phyloP scores from a whole-genome alignment of 2,888 invertebrate genomes.

The Fragum whitleyi region DNA sequence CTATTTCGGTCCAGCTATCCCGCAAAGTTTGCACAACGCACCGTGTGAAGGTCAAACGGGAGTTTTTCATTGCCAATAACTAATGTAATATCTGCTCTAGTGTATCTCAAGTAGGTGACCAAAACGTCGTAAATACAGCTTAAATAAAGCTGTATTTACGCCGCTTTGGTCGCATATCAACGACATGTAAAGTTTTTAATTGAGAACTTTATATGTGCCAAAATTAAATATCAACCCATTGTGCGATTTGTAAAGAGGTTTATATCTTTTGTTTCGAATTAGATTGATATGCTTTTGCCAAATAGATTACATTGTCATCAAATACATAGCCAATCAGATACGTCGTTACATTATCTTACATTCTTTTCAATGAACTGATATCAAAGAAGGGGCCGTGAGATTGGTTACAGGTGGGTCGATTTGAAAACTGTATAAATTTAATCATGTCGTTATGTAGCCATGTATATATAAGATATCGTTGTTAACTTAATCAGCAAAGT shows the following conservation, averaged over 20 bases:
- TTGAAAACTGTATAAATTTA: background rate
- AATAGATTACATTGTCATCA: constrained; percentile 15
- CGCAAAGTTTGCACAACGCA: background rate
- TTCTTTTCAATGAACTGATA: background rate
- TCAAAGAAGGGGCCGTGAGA: background rate
- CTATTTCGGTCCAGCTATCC: background rate
- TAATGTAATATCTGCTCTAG: background rate
- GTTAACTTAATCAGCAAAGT: constrained; percentile 9
- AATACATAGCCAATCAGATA: constrained; percentile 22
- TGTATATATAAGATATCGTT: constrained; percentile 14
- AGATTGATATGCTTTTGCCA: constrained; percentile 6
- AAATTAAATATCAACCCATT: constrained; percentile 16
- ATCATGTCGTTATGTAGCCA: background rate
- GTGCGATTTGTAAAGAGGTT: constrained; percentile 17
- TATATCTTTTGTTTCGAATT: constrained; percentile 15
- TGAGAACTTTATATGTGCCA: background rate
- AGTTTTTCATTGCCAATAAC: background rate
- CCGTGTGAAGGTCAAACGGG: background rate
- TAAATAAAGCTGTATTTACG: no score
- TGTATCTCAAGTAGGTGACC: no score
- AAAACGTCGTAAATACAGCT: no score
- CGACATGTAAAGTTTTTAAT: background rate
- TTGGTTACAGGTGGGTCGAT: constrained; percentile 20
- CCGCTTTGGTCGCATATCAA: background rate
- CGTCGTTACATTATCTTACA: background rate